Conservation (phyloP, 2,113 vertebrate species). For the Ctenomys sociabilis region DNA sequence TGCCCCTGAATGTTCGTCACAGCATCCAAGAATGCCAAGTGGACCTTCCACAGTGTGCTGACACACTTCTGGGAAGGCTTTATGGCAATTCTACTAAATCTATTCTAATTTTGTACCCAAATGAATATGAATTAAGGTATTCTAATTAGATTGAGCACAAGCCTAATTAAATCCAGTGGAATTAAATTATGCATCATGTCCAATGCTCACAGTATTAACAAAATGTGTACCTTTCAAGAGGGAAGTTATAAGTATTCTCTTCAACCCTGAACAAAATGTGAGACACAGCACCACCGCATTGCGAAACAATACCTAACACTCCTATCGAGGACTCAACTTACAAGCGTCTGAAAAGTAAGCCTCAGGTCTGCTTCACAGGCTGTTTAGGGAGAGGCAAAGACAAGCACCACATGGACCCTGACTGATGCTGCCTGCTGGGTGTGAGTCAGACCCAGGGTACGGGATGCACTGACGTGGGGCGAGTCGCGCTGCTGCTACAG, state of each 20-base stretch:
- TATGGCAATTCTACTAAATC: constrained; percentile 24
- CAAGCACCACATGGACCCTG: background rate
- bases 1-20: background rate
- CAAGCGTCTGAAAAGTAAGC: background rate
- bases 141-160: constrained; percentile 4
- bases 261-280: constrained; percentile 4
- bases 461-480: background rate
- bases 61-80: background rate
- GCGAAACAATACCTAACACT: background rate
- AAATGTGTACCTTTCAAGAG: constrained; percentile 40
- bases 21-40: background rate
- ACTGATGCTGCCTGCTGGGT: background rate
- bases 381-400: background rate
- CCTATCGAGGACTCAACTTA: background rate
- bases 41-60: background rate
- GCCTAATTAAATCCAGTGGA: background rate
- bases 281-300: background rate
- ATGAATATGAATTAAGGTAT: constrained; percentile 19
- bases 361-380: background rate
- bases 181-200: background rate
- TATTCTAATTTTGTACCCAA: constrained; percentile 40
- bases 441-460: background rate
- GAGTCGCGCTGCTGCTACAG: background rate
- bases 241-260: background rate
- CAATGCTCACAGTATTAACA: background rate